These are phyloP conservation scores for Euphonia xanthogaster DNA, from an alignment of 2,797 vertebrate species.

Conservation along the genomic window DNA sequence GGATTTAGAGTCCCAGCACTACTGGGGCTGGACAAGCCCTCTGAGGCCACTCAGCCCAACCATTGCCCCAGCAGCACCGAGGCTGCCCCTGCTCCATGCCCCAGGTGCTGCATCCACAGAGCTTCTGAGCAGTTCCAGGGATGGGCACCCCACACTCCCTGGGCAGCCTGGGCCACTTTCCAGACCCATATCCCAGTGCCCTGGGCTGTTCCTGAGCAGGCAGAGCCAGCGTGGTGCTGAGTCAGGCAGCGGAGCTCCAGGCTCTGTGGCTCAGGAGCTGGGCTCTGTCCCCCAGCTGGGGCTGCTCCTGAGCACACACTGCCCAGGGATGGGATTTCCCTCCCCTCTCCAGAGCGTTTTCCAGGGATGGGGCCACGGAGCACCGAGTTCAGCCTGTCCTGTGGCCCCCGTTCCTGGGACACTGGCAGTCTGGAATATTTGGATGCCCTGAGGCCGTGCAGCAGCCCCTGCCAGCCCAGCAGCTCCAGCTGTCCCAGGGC, in stretches of 20 bases:
- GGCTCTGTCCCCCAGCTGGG: background rate
- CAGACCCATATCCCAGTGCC: accelerated
- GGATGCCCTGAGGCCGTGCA: background rate
- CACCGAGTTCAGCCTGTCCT: accelerated
- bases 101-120: background rate
- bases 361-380: accelerated
- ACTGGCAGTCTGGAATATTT: background rate
- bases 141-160: background rate
- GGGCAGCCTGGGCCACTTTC: background rate
- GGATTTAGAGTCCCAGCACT: background rate
- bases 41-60: background rate
- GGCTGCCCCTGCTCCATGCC: background rate
- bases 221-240: background rate
- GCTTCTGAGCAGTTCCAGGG: background rate
- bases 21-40: background rate
- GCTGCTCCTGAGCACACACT: background rate
- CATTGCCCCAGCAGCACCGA: background rate
- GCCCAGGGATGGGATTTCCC: accelerated
- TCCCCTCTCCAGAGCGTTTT: accelerated
- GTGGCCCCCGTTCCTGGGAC: background rate
- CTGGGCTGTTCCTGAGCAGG: accelerated
- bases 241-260: background rate
- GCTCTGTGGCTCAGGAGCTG: background rate
- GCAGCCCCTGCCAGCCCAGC: background rate
- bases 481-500: background rate